Evolutionary conservation across 2,113 vertebrate species (phyloP).

Genomic region (Nerophis lumbriciformis): DNA sequence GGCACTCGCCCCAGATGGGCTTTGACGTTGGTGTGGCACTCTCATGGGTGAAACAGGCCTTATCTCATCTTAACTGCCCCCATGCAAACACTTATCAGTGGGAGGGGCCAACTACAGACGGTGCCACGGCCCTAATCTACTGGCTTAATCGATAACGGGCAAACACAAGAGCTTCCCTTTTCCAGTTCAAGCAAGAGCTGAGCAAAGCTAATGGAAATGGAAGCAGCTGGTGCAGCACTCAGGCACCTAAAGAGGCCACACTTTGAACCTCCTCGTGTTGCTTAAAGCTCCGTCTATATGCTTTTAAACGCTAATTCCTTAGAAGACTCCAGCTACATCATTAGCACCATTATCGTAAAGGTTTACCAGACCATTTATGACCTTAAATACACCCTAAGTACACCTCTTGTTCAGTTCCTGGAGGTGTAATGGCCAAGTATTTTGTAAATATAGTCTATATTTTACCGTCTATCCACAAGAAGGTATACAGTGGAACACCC

Average conservation of each 20-base stretch:
- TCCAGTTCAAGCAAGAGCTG: conserved; percentile 3
- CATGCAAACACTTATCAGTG: conserved; percentile 49
- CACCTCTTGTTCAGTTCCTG: too few species aligned
- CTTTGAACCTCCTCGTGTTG: conserved; percentile 1
- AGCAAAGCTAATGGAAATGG: conserved; percentile 12
- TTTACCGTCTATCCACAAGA: too few species aligned
- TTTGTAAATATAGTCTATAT: too few species aligned
- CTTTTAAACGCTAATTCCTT: conserved; percentile 2
- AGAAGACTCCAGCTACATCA: conserved; percentile 1
- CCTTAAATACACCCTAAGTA: too few species aligned
- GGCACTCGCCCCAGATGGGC: conserved; percentile 27
- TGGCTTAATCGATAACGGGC: conserved; percentile 33
- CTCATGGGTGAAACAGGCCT: conserved; percentile 5
- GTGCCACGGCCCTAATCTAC: conserved; percentile 23
- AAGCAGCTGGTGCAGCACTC: conserved; percentile 11
- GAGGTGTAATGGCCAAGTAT: too few species aligned
- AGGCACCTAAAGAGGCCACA: conserved; percentile 9
- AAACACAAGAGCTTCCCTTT: conserved; percentile 48
- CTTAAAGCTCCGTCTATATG: conserved; percentile 7
- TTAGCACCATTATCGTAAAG: conserved; percentile 37
- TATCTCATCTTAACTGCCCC: conserved; percentile 51
- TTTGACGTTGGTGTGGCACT: conserved; percentile 26
- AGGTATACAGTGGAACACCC: too few species aligned
- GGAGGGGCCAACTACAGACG: not conserved
- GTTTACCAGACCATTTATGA: not conserved